Percentiles rank a stretch among this genome's conserved stretches.
Conservation (phyloP, 1,140 invertebrate genomes). For the Hyles euphorbiae region DNA sequence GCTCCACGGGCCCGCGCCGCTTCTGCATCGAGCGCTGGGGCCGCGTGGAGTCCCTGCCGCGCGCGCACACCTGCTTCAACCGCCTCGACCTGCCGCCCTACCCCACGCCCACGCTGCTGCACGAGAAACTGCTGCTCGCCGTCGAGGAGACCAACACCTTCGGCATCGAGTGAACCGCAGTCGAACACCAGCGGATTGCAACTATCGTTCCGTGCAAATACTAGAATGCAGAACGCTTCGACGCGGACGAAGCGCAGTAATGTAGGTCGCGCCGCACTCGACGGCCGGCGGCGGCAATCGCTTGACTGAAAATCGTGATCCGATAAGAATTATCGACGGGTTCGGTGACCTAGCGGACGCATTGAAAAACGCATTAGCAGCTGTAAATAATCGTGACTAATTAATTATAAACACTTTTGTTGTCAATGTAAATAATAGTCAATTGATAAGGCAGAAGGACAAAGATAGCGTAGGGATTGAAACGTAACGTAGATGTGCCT, state of each 20-base stretch:
- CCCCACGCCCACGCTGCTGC: slow-evolving; percentile 93
- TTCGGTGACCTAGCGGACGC: neutral
- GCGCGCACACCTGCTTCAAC: slow-evolving; percentile 99
- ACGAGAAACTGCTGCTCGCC: slow-evolving; percentile 95
- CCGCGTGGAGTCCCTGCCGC: slow-evolving; percentile 93
- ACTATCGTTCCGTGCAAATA: neutral
- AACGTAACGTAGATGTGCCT: slow-evolving; percentile 40
- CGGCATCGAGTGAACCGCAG: slow-evolving; percentile 88
- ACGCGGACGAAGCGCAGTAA: too few relatives aligned
- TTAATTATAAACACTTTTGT: slow-evolving; percentile 22
- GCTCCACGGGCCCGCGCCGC: slow-evolving; percentile 95
- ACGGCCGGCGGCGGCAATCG: too few relatives aligned
- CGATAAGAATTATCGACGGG: slow-evolving; percentile 7
- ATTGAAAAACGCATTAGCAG: slow-evolving; percentile 2
- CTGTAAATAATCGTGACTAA: slow-evolving; percentile 28
- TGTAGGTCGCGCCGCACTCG: too few relatives aligned
- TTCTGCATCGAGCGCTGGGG: slow-evolving; percentile 99
- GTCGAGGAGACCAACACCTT: slow-evolving; percentile 98
- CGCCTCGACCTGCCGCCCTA: slow-evolving; percentile 96
- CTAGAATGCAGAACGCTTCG: too few relatives aligned
- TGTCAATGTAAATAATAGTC: slow-evolving; percentile 57
- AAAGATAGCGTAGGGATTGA: slow-evolving; percentile 40
- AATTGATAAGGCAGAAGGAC: slow-evolving; percentile 42
- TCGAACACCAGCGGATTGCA: neutral
- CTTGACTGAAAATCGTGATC: neutral